Evolutionary conservation across 2,888 invertebrate species (phyloP).

Genomic region (Mythimna impura): DNA sequence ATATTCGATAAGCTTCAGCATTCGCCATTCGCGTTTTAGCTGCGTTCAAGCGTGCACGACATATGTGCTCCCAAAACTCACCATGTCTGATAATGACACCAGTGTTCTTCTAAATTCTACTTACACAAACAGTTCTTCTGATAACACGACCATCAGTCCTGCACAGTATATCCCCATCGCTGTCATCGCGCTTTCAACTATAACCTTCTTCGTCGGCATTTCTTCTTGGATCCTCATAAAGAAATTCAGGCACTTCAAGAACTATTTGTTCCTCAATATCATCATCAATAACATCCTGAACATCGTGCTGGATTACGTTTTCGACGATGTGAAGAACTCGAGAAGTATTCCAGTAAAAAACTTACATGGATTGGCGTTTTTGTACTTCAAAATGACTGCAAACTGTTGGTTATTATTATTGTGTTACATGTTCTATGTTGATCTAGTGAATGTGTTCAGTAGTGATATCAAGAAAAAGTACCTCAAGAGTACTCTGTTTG

Average conservation of each 20-base stretch:
- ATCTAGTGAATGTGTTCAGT: constrained; percentile 41
- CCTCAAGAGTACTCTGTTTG: constrained; percentile 37
- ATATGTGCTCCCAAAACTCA: neutral
- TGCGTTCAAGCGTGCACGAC: neutral
- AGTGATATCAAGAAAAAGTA: constrained; percentile 20
- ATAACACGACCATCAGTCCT: neutral
- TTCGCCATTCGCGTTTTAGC: neutral
- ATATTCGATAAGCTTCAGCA: neutral
- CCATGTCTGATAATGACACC: constrained; percentile 33
- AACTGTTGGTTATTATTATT: constrained; percentile 48
- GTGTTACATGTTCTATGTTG: constrained; percentile 49
- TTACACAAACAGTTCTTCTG: neutral
- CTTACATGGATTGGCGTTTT: neutral
- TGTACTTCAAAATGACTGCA: constrained; percentile 38
- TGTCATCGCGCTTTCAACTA: constrained; percentile 12
- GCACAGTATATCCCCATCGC: neutral
- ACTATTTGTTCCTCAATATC: constrained; percentile 48
- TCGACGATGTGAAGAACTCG: neutral
- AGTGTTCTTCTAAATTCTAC: constrained; percentile 13
- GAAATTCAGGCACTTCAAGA: constrained; percentile 48
- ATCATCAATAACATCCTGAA: constrained; percentile 36
- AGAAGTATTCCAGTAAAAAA: neutral
- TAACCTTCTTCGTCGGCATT: constrained; percentile 32
- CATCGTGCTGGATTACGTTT: neutral
- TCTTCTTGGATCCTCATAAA: constrained; percentile 47